phyloP scores from a whole-genome alignment of 2,888 invertebrate genomes.

The Oligia latruncula region DNA sequence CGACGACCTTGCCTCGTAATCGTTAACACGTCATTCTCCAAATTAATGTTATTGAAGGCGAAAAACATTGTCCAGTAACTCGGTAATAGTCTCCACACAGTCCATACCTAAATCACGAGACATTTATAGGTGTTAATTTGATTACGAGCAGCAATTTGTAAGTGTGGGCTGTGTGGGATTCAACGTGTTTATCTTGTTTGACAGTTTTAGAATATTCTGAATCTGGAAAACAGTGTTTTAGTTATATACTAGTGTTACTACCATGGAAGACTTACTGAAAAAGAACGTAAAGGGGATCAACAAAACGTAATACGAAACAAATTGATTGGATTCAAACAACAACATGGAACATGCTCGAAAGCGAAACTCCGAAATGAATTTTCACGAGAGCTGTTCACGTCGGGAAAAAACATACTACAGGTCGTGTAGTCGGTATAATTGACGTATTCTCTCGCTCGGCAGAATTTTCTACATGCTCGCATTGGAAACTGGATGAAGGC shows the following conservation, averaged over 20 bases:
- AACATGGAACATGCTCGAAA: conserved; percentile 38
- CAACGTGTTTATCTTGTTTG: conserved; percentile 1
- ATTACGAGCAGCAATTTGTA: conserved; percentile 19
- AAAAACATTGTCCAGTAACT: conserved; percentile 39
- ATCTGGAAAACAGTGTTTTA: conserved; percentile 1
- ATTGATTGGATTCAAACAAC: conserved; percentile 53
- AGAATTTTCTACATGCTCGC: conserved; percentile 70
- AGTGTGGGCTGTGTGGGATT: not conserved
- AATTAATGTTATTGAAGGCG: conserved; percentile 58
- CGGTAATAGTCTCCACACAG: conserved; percentile 8
- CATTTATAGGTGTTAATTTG: conserved; percentile 26
- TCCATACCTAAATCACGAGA: conserved; percentile 22
- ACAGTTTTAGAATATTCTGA: not conserved
- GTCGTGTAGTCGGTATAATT: conserved; percentile 62
- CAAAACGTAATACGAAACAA: conserved; percentile 37
- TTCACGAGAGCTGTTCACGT: conserved; percentile 48
- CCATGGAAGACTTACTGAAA: not conserved
- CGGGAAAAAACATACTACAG: conserved; percentile 54
- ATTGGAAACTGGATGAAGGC: conserved; percentile 75
- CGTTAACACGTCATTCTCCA: conserved; percentile 61
- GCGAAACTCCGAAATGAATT: conserved; percentile 51
- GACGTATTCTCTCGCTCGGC: conserved; percentile 69
- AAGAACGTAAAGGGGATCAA: conserved; percentile 11
- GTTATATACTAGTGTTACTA: not conserved
- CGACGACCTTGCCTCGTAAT: conserved; percentile 68